Percentiles rank a stretch among this genome's conserved stretches.
These are phyloP conservation scores for Elysia chlorotica DNA, from an alignment of 1,140 invertebrate genomes.

Conservation along the genomic window DNA sequence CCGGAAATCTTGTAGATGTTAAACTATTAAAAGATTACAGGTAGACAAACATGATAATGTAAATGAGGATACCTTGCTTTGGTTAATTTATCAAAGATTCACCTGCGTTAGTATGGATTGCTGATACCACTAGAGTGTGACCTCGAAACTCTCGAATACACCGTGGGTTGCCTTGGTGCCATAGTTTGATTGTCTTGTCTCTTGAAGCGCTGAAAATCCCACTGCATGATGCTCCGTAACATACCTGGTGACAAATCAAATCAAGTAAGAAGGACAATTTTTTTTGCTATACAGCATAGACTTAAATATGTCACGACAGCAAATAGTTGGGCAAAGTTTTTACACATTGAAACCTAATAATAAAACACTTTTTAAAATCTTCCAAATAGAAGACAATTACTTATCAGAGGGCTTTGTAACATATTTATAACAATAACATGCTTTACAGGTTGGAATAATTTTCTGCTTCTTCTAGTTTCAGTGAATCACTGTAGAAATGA, in stretches of 20 bases:
- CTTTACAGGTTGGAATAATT: too few relatives aligned
- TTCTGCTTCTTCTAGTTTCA: too few relatives aligned
- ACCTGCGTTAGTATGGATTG: constrained; percentile 49
- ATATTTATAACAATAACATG: too few relatives aligned
- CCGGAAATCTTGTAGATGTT: background rate
- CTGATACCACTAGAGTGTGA: constrained; percentile 55
- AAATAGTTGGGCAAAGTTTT: background rate
- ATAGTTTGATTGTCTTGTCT: constrained; percentile 55
- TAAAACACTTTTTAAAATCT: background rate
- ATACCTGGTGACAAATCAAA: constrained; percentile 36
- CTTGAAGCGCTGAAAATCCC: constrained; percentile 55
- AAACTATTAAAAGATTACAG: background rate
- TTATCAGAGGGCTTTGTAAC: background rate
- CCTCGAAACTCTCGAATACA: constrained; percentile 38
- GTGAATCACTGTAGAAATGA: too few relatives aligned
- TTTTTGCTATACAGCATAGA: background rate
- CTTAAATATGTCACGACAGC: background rate
- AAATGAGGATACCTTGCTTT: background rate
- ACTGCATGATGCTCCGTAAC: constrained; percentile 40
- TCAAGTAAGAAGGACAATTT: background rate
- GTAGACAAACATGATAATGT: background rate
- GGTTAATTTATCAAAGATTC: too few relatives aligned
- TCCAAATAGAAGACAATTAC: background rate
- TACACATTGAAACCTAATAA: background rate
- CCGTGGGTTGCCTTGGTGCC: constrained; percentile 38